Percentiles rank a stretch among this genome's conserved stretches.
These are phyloP conservation scores for Hexactinellida sp. DNA, from an alignment of 37 sponge, comb jelly and placozoan genomes.

Conservation along the genomic window DNA sequence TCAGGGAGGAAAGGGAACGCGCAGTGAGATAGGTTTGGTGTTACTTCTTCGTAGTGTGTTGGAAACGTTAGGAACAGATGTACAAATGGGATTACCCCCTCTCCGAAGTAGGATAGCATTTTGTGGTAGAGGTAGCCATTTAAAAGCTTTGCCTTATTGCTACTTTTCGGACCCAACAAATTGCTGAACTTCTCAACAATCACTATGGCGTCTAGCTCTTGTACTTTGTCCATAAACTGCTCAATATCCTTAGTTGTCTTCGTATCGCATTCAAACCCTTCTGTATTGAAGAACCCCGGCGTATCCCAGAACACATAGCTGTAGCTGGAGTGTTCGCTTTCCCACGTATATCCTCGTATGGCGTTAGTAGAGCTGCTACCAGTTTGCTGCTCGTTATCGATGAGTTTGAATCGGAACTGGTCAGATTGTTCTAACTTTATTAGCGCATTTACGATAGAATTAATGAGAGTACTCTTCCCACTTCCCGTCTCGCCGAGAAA, in stretches of 20 bases:
- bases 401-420: background rate
- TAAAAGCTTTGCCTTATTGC: background rate
- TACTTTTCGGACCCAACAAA: background rate
- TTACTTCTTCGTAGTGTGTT: background rate
- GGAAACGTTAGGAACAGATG: background rate
- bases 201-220: background rate
- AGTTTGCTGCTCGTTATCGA: background rate
- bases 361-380: background rate
- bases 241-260: background rate
- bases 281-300: background rate
- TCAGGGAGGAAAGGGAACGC: background rate
- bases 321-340: background rate
- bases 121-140: background rate
- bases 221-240: background rate
- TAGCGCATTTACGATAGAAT: background rate
- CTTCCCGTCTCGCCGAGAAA: background rate
- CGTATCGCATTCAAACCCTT: background rate
- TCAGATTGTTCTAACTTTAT: background rate
- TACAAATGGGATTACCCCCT: background rate
- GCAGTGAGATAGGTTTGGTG: background rate
- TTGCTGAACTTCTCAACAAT: background rate
- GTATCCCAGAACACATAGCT: conserved; percentile 8
- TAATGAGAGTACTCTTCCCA: background rate
- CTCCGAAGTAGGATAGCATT: background rate
- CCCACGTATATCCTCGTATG: background rate